Conservation (phyloP, 2,113 vertebrate species). For the Pseudopodoces humilis region DNA sequence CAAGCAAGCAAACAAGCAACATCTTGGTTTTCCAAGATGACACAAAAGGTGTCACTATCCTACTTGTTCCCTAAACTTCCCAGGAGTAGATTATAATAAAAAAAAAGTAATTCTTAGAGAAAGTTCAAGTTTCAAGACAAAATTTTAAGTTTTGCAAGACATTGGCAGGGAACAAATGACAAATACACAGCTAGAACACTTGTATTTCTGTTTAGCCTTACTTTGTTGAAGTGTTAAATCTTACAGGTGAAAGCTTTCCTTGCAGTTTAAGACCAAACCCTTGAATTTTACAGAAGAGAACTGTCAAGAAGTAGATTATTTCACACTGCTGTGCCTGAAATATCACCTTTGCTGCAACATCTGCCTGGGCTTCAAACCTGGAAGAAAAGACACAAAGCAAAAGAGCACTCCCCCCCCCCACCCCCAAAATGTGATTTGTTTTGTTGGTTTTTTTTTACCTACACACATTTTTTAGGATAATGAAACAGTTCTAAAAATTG, state of each 20-base stretch:
- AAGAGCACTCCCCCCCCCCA: no score
- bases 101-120: not conserved
- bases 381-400: not conserved
- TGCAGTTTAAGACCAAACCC: not conserved
- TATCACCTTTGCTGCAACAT: not conserved
- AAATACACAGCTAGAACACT: not conserved
- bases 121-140: not conserved
- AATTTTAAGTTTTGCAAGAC: not conserved
- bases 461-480: not conserved
- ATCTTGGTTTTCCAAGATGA: not conserved
- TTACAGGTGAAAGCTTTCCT: not conserved
- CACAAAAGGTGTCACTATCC: not conserved
- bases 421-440: no score
- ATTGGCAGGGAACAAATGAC: not conserved
- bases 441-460: not conserved
- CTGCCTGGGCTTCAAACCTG: not conserved
- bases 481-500: not conserved
- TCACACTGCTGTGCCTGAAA: not conserved
- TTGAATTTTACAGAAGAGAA: not conserved
- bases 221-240: not conserved
- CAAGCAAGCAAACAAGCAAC: not conserved
- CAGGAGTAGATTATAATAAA: not conserved
- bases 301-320: not conserved
- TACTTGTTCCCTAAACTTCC: not conserved
- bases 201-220: not conserved